Conservation (phyloP, 2,113 vertebrate genomes). For the Probosciger aterrimus region DNA sequence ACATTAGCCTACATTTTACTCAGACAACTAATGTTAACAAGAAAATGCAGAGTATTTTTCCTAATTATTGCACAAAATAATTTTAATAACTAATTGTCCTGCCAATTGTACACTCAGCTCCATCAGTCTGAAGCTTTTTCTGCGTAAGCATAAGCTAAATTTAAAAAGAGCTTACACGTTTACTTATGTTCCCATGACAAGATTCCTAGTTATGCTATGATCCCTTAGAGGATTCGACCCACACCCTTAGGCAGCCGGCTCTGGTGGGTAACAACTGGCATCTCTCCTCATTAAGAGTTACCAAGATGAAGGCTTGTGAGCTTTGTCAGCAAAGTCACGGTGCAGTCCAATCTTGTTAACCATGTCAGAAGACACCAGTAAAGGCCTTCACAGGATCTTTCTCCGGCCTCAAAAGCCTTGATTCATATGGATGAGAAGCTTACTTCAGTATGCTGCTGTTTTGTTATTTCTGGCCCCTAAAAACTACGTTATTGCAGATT, state of each 20-base stretch:
- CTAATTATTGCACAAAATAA: not conserved
- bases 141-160: not conserved
- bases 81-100: not conserved
- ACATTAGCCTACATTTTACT: not conserved
- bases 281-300: not conserved
- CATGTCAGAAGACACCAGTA: not conserved
- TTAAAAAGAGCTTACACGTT: not conserved
- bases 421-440: not conserved
- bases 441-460: not conserved
- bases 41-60: not conserved
- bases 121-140: not conserved
- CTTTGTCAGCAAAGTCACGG: not conserved
- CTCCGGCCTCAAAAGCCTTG: not conserved
- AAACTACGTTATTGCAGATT: not conserved
- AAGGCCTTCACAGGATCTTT: not conserved
- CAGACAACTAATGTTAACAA: not conserved
- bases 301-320: not conserved
- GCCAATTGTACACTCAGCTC: not conserved
- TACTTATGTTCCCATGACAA: not conserved
- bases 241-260: not conserved
- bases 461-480: not conserved
- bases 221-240: not conserved
- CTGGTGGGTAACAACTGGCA: not conserved
- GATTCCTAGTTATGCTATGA: not conserved
- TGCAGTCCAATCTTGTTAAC: not conserved